These are phyloP conservation scores for Cebuella pygmaea DNA, from an alignment of 2,797 vertebrate genomes.

Conservation along the genomic window DNA sequence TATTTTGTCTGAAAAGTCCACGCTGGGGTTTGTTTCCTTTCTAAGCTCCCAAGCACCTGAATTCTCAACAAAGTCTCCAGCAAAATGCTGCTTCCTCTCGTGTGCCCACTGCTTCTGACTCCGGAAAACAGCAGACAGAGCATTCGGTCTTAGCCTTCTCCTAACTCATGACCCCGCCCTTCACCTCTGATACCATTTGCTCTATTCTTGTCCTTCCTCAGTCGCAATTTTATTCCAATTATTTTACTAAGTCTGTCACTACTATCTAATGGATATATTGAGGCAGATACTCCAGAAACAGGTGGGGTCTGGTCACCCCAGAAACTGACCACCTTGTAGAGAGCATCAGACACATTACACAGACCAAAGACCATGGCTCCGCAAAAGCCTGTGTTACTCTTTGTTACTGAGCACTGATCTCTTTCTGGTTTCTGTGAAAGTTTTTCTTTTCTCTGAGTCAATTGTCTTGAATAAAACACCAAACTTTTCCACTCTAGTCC, in stretches of 20 bases:
- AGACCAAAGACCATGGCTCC: not conserved
- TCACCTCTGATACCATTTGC: not conserved
- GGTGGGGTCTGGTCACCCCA: not conserved
- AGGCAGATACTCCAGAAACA: not conserved
- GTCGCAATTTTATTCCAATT: not conserved
- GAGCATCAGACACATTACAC: not conserved
- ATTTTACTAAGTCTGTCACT: not conserved
- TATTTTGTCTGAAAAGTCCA: not conserved
- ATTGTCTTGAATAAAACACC: not conserved
- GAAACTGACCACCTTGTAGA: not conserved
- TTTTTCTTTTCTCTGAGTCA: not conserved
- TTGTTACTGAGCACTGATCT: not conserved
- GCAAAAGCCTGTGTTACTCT: not conserved
- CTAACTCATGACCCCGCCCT: accelerated
- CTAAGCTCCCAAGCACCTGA: not conserved
- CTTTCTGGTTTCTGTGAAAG: not conserved
- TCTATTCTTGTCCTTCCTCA: not conserved
- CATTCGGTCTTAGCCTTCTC: not conserved
- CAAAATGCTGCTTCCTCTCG: not conserved
- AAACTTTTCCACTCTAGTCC: not conserved
- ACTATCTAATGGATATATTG: not conserved
- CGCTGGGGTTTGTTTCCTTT: not conserved
- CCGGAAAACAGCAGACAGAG: not conserved
- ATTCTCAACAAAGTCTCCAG: not conserved
- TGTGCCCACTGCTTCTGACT: not conserved